Evolutionary conservation across 2,113 vertebrate genomes (phyloP), one percentile per base, ranked within the genome.

Genomic region (Tachysurus fulvidraco): DNA sequence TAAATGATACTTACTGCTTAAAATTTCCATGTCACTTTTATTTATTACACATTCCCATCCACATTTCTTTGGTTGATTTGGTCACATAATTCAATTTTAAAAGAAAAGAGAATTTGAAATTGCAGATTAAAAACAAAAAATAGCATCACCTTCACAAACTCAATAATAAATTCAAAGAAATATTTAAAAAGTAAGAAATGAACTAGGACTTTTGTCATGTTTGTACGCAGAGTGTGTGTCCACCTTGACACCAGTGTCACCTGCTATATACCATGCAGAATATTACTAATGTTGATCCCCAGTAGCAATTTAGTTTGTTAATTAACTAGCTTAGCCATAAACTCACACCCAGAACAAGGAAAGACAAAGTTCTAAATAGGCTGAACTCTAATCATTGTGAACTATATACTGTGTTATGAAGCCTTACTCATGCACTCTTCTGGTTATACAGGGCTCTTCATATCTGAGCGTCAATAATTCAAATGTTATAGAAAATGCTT

Each of bases 281-380:
- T 41, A 60, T 44, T 25, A 7, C 30, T 55, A 14, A 60, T 14
- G 25, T 14, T 50, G 19, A 50, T 14, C 46, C 41, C 9, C 44
- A 25, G 21, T 7, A 77, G 25, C 74, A 54, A 54, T 77, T 81
- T 81, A 41, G 78, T 44, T 80, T 59, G 54, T 17, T 81, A 60
- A 60, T 81, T 60, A 81, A 60, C 78, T 19, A 41, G 55, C 2
- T 23, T 13, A 23, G 19, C 21, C 78, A 79, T 55, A 0, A 52
- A 57, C 25, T 2, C 17, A 30, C 50, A 80, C 52, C 28, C 77
- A 54, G 5, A 59, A 1, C 28, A 41, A 36, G 28, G 50, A 28
- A 30, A 36, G 21, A 46, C 73, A 76, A 55, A 28, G 10, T 55
- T 6, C 7, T 28, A 54, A 55, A 28, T n/a, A 17, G 8, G 4